Conservation (phyloP, 2,888 invertebrate genomes). For the Nipponacmea schrenckii region DNA sequence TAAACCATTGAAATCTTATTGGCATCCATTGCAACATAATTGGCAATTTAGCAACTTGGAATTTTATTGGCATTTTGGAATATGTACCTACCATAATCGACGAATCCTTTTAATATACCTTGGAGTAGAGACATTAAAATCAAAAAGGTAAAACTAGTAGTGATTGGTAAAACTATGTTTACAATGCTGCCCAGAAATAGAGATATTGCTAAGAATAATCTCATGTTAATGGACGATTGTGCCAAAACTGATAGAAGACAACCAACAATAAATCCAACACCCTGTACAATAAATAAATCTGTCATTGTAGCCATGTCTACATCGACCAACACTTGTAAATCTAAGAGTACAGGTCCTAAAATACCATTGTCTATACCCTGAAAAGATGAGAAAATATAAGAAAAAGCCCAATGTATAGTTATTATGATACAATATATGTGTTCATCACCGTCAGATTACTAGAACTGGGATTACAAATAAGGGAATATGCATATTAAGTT, state of each 20-base stretch:
- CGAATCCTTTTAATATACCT: slow-evolving; percentile 31
- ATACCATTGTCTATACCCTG: slow-evolving; percentile 37
- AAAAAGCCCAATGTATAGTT: no score
- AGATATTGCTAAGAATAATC: slow-evolving; percentile 26
- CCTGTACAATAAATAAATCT: slow-evolving; percentile 28
- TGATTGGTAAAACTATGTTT: slow-evolving; percentile 26
- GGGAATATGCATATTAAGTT: no score
- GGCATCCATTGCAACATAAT: no score
- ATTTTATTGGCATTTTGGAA: no score
- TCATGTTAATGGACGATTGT: slow-evolving; percentile 15
- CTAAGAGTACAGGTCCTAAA: slow-evolving; percentile 33
- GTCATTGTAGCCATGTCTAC: slow-evolving; percentile 25
- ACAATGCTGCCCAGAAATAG: slow-evolving; percentile 23
- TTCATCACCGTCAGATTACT: no score
- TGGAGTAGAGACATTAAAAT: slow-evolving; percentile 26
- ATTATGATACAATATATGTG: no score
- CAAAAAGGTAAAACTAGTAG: slow-evolving; percentile 19
- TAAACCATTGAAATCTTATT: no score
- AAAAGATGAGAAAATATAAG: slow-evolving; percentile 5
- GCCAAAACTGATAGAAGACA: slow-evolving; percentile 16
- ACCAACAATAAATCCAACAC: slow-evolving; percentile 27
- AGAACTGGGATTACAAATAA: no score
- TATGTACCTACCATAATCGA: slow-evolving; percentile 32
- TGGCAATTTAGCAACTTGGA: no score
- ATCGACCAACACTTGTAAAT: slow-evolving; percentile 20